Evolutionary conservation across 2,888 invertebrate genomes (phyloP), one percentile per base, ranked within the genome.

Genomic region (Sminthurides aquaticus): DNA sequence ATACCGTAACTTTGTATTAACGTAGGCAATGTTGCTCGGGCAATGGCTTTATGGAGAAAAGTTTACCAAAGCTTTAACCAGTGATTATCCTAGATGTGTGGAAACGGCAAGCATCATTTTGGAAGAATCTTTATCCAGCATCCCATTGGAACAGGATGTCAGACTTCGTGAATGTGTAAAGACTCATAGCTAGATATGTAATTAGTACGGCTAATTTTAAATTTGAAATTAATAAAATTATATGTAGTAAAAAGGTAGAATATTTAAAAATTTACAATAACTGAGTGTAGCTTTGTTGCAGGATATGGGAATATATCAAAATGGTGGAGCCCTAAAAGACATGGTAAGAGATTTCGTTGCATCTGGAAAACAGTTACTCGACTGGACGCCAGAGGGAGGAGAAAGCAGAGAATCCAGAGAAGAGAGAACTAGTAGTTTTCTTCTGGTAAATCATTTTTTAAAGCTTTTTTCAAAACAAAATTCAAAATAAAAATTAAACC

Each of bases 31-130:
- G 2, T 26, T 59, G 20, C 59, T 64, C 29, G 64, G 64, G 2
- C 3, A 59, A n/a, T 18, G n/a, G 3, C 29, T 64, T n/a, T n/a
- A 27, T 3, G 59, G 54, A n/a, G 59, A 52, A 20, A 59, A 64
- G 24, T 64, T 64, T n/a, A 59, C 64, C 5, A 24, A 26, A 3
- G 64, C 55, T n/a, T 52, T 22, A 18, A 28, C 59, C 15, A 64
- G 64, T 59, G 58, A 58, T 24, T 64, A 52, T n/a, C n/a, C 55
- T 2, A 25, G 64, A 8, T 34, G 49, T 29, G 3, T 64, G 22
- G 64, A 64, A 49, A 64, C 64, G 2, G 34, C 64, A 22, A 26
- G 49, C n/a, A 54, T 27, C 11, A 27, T 64, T 24, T 24, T 64
- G 22, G 5, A 29, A n/a, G 28, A 64, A 48, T 59, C 64, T 20